Evolutionary conservation across 2,888 invertebrate genomes (phyloP), one percentile per base, ranked within the genome.

Genomic region (Noctua comes): DNA sequence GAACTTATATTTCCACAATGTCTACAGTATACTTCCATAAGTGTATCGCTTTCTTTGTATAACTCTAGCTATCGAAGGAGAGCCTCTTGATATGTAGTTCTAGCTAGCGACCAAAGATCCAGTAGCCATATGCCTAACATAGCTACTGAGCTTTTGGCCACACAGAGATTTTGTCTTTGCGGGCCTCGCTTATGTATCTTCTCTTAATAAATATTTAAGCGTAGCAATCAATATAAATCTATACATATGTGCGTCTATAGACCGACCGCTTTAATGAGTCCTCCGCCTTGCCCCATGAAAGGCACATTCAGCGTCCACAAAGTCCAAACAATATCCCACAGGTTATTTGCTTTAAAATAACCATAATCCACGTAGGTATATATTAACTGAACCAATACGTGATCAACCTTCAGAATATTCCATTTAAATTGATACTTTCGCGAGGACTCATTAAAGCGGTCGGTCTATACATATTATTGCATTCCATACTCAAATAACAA

Each of bases 191-290:
- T 40, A 65, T 64, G 36, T n/a, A 13, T 43, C 1, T 48, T 51
- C 10, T 59, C 5, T 18, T 27, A 46, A 57, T 69, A 69, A 54
- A n/a, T 66, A 43, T 66, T 40, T 68, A 69, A 66, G 84, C 59
- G 65, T 66, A 80, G 59, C 27, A 70, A 78, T 83, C 24, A 69
- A 82, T 66, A 82, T 79, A 40, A 57, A 73, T 16, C 3, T 43
- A 6, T 78, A 57, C 36, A 36, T 24, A 65, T 16, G 36, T 54
- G 77, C 62, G n/a, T 83, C 16, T 83, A 40, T 40, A 6, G 40
- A 40, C 40, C 40, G 40, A 40, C 40, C 40, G 40, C 7, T 40
- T 40, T 40, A 40, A 40, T 40, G 7, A 40, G 40, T 40, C 40
- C 40, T 40, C 40, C 7, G 40, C 40, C 40, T 40, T 40, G 7